A percentile compares a stretch with the other conserved stretches of the same genome.
phyloP scores from a whole-genome alignment of 1,140 invertebrate species.

The Trichomalopsis sarcophagae region DNA sequence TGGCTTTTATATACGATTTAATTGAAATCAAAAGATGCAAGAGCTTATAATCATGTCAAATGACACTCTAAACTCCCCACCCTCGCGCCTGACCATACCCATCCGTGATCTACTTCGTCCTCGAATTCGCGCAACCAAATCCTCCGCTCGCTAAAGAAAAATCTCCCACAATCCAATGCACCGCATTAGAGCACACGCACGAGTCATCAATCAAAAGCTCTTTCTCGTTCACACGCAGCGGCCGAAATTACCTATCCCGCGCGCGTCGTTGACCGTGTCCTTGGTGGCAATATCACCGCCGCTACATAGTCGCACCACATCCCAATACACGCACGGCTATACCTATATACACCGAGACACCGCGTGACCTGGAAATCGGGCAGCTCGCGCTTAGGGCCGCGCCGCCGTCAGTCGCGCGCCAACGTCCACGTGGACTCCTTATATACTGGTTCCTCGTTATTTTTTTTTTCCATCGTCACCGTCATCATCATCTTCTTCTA shows the following conservation, averaged over 20 bases:
- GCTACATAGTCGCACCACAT: neutral
- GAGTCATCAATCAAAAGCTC: neutral
- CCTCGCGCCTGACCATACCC: neutral
- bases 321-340: neutral
- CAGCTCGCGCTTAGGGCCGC: neutral
- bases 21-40: too few relatives aligned
- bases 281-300: conserved; percentile 11
- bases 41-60: too few relatives aligned
- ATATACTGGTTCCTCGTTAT: neutral
- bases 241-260: neutral
- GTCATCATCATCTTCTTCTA: too few relatives aligned
- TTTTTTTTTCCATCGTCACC: neutral
- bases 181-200: too few relatives aligned
- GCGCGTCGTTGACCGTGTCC: conserved; percentile 25
- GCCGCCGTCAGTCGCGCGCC: neutral
- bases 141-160: too few relatives aligned
- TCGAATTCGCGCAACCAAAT: neutral
- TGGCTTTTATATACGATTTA: too few relatives aligned
- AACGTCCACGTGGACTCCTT: conserved; percentile 6
- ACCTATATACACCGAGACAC: neutral
- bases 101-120: neutral
- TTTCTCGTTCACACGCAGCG: neutral
- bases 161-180: too few relatives aligned
- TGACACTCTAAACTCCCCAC: too few relatives aligned
- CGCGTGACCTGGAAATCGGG: conserved; percentile 47